phyloP scores from a whole-genome alignment of 2,797 vertebrate species.

The Macroramphosus scolopax region DNA sequence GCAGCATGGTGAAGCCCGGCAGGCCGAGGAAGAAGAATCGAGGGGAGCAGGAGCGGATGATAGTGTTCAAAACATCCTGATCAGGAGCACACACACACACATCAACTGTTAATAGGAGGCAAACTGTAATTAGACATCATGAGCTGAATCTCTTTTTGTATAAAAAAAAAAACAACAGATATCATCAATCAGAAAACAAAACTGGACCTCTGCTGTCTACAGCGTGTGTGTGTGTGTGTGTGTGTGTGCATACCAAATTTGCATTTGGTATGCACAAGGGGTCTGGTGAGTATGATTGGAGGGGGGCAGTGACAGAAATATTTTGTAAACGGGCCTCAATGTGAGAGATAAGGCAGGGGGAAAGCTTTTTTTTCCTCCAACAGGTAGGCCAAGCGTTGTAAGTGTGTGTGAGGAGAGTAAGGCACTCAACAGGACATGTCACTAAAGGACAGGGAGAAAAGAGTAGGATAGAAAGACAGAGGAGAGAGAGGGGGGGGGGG shows the following conservation, averaged over 20 bases:
- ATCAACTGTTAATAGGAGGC: constrained; percentile 13
- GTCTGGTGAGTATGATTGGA: constrained; percentile 4
- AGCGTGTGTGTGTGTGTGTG: too few species aligned
- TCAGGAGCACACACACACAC: constrained; percentile 17
- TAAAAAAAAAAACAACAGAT: too few species aligned
- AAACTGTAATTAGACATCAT: too few species aligned
- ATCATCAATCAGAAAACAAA: too few species aligned
- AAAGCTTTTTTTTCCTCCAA: constrained; percentile 48
- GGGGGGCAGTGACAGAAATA: constrained; percentile 20
- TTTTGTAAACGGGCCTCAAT: constrained; percentile 33
- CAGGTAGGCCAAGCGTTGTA: constrained; percentile 42
- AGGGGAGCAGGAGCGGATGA: constrained; percentile 90
- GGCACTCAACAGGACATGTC: constrained; percentile 44
- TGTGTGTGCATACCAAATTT: too few species aligned
- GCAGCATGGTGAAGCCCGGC: constrained; percentile 93
- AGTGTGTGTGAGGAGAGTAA: constrained; percentile 40
- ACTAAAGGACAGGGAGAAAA: constrained; percentile 17
- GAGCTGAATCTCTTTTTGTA: too few species aligned
- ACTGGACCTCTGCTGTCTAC: too few species aligned
- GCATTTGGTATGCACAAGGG: constrained; percentile 5
- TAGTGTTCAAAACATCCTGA: constrained; percentile 91
- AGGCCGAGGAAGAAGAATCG: constrained; percentile 94
- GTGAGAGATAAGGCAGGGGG: constrained; percentile 20
- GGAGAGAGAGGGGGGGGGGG: constrained; percentile 6
- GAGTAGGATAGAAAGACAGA: constrained; percentile 6